Conservation (phyloP, 2,888 invertebrate species). For the Nomada goodeniana region DNA sequence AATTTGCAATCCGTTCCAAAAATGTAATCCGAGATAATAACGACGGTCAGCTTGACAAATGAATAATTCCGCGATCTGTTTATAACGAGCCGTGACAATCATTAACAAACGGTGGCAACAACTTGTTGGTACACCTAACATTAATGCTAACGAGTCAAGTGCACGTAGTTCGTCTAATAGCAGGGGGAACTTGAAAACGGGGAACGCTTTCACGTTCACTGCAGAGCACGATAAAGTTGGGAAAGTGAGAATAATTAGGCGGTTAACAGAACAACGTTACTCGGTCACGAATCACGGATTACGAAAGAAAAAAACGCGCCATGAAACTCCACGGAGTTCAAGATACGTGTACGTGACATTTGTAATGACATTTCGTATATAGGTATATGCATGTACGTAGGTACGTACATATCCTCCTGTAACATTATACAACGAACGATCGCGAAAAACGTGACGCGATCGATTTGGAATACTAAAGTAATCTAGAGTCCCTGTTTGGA, state of each 20-base stretch:
- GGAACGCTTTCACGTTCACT: constrained; percentile 20
- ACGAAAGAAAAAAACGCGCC: constrained; percentile 43
- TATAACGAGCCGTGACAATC: too few relatives aligned
- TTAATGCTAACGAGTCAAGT: neutral
- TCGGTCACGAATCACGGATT: constrained; percentile 60
- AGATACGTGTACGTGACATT: constrained; percentile 52
- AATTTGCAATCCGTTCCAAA: constrained; percentile 1
- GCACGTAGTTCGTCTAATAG: neutral
- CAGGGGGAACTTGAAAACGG: constrained; percentile 8
- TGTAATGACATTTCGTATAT: constrained; percentile 42
- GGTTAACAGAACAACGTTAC: constrained; percentile 63
- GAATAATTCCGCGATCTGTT: too few relatives aligned
- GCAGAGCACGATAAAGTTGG: constrained; percentile 55
- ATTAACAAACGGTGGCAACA: too few relatives aligned
- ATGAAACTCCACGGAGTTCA: constrained; percentile 39
- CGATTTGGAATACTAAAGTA: constrained; percentile 10
- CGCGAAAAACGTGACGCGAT: constrained; percentile 2
- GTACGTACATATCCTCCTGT: neutral
- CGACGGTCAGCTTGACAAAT: too few relatives aligned
- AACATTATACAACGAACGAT: constrained; percentile 9
- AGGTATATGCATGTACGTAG: too few relatives aligned
- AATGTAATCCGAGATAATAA: too few relatives aligned
- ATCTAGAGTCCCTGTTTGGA: neutral
- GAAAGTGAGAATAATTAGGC: constrained; percentile 68
- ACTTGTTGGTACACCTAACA: neutral